Evolutionary conservation across 2,797 vertebrate genomes (phyloP), one percentile per base, ranked within the genome.

Genomic region (Dendrocincla fuliginosa): DNA sequence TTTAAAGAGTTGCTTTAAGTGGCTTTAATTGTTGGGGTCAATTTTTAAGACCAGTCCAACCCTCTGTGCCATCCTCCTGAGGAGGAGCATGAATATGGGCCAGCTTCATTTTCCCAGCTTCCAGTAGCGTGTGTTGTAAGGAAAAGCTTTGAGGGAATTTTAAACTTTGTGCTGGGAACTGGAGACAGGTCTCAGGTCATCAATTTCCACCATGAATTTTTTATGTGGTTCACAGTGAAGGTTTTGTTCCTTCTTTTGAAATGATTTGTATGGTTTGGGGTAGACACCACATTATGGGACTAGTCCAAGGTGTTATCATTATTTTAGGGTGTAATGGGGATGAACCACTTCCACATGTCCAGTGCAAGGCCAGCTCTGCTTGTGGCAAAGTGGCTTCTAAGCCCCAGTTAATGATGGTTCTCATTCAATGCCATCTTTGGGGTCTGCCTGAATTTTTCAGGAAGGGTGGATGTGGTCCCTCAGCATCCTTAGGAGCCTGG

Each of bases 71-170:
- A 5, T 19, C 49, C 55, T 17, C 42, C 49, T 67, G 35, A 50
- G 23, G 67, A 83, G 49, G 64, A 19, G 59, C 11, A 16, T 11
- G 37, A 74, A 49, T 14, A 16, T 10, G 14, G 32, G 15, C 10
- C 50, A 82, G 13, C 25, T 68, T 59, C 7, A 9, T 77, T 53
- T 65, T 39, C 52, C 50, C 73, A 24, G 3, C 42, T 82, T 52
- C 25, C 41, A 35, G 15, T 14, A 47, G 16, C 0, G 2, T 5
- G 3, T 32, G 41, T 15, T 56, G 5, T 12, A 55, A 70, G 16
- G 60, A 87, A 60, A 9, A 67, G 9, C 61, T 80, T 5, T 53
- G 23, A 47, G 44, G 14, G 41, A 33, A 23, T 61, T 50, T 41
- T 14, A 9, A 39, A 18, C 27, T 42, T 64, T 18, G 41, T 8